Evolutionary conservation across 2,888 invertebrate genomes (phyloP).

Genomic region (Margaritifera margaritifera): DNA sequence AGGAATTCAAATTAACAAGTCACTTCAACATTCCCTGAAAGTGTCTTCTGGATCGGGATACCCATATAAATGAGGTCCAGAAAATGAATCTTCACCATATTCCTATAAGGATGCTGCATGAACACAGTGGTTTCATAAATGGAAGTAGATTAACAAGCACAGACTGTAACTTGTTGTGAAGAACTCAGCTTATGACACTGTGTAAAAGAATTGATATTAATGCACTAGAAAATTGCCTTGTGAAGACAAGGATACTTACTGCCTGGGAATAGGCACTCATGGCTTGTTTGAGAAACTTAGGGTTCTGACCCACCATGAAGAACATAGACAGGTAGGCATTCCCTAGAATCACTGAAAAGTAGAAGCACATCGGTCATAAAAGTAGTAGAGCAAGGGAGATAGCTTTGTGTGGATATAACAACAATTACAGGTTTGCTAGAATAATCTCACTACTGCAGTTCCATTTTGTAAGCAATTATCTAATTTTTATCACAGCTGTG

Average conservation of each 20-base stretch:
- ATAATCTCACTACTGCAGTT: no score
- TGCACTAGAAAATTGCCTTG: neutral
- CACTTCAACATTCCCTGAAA: no score
- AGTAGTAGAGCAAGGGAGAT: neutral
- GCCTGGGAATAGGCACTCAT: slow-evolving; percentile 88
- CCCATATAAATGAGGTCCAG: no score
- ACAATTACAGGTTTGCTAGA: neutral
- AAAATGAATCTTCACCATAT: no score
- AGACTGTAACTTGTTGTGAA: neutral
- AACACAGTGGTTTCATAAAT: no score
- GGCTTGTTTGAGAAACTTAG: slow-evolving; percentile 81
- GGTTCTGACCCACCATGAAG: slow-evolving; percentile 84
- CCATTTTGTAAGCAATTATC: no score
- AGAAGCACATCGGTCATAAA: neutral
- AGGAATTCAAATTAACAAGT: no score
- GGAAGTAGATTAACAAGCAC: neutral
- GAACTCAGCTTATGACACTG: neutral
- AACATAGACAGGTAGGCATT: slow-evolving; percentile 89
- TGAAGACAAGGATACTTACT: slow-evolving; percentile 73
- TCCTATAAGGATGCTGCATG: no score
- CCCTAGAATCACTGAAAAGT: slow-evolving; percentile 79
- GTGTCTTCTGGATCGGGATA: no score
- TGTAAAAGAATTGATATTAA: neutral
- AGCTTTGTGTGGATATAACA: neutral
- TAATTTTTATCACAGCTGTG: no score